Evolutionary conservation across 2,888 invertebrate genomes (phyloP).

Genomic region (Netelia inedita): DNA sequence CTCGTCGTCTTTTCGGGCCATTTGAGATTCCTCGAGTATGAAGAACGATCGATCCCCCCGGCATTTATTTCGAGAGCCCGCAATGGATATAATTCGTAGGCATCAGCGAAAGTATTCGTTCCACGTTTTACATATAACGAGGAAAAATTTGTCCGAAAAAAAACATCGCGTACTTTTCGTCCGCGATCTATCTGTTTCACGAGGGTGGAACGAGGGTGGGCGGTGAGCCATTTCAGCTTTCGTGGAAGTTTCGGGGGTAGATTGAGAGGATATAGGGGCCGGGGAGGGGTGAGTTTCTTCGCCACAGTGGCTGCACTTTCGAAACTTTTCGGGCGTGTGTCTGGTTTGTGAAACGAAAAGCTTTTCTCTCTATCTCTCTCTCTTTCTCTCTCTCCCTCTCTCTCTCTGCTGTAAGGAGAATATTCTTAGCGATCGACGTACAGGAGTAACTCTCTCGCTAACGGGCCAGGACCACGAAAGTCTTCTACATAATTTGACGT

Average conservation of each 20-base stretch:
- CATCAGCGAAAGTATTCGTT: too few species aligned
- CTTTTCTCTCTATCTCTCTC: background rate
- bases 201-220: too few species aligned
- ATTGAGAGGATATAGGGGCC: background rate
- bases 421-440: conserved; percentile 45
- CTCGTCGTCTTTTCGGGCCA: too few species aligned
- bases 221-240: background rate
- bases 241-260: conserved; percentile 13
- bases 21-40: too few species aligned
- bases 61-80: too few species aligned
- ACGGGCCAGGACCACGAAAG: conserved; percentile 67
- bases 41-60: too few species aligned
- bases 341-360: conserved; percentile 10
- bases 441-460: conserved; percentile 44
- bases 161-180: conserved; percentile 13
- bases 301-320: conserved; percentile 33
- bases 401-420: conserved; percentile 30
- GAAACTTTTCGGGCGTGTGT: conserved; percentile 48
- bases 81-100: too few species aligned
- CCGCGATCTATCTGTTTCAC: background rate
- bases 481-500: conserved; percentile 67
- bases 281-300: conserved; percentile 25
- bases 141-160: too few species aligned
- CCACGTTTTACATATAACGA: too few species aligned
- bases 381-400: conserved; percentile 21